Percentiles rank a stretch among this genome's conserved stretches.
Evolutionary conservation across 2,113 vertebrate genomes (phyloP).

Genomic region (Chaenogobius annularis): DNA sequence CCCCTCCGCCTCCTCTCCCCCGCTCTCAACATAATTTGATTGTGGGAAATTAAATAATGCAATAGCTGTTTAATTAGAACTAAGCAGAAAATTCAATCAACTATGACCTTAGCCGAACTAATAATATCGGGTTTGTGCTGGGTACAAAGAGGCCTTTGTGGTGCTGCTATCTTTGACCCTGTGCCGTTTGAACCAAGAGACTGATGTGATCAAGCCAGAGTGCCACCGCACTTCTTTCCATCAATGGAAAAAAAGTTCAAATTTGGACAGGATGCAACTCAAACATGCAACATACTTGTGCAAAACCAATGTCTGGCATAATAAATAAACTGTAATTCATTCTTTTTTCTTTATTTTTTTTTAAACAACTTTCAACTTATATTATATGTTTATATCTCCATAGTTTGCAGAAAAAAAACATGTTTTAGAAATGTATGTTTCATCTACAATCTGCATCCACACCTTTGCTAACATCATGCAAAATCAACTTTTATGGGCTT

Average conservation of each 20-base stretch:
- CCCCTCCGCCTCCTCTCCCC: neutral
- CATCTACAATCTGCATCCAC: neutral
- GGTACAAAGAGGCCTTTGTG: constrained; percentile 73
- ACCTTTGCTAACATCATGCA: no score
- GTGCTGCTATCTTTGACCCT: constrained; percentile 54
- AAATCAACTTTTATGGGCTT: no score
- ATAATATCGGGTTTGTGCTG: constrained; percentile 69
- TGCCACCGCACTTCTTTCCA: constrained; percentile 16
- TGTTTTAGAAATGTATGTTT: no score
- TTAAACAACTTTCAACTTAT: no score
- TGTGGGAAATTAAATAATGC: constrained; percentile 83
- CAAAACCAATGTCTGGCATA: neutral
- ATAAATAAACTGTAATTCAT: neutral
- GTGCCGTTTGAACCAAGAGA: constrained; percentile 40
- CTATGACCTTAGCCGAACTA: constrained; percentile 78
- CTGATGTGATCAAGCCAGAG: constrained; percentile 34
- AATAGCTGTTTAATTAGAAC: constrained; percentile 81
- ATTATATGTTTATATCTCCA: no score
- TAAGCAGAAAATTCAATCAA: constrained; percentile 83
- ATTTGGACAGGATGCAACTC: constrained; percentile 4
- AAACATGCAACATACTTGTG: neutral
- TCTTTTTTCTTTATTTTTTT: no score
- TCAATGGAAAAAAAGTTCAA: constrained; percentile 8
- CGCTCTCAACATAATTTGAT: constrained; percentile 68
- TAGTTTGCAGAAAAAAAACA: no score